These are phyloP conservation scores for Whitmania pigra DNA, from an alignment of 1,140 invertebrate genomes.

Conservation along the genomic window DNA sequence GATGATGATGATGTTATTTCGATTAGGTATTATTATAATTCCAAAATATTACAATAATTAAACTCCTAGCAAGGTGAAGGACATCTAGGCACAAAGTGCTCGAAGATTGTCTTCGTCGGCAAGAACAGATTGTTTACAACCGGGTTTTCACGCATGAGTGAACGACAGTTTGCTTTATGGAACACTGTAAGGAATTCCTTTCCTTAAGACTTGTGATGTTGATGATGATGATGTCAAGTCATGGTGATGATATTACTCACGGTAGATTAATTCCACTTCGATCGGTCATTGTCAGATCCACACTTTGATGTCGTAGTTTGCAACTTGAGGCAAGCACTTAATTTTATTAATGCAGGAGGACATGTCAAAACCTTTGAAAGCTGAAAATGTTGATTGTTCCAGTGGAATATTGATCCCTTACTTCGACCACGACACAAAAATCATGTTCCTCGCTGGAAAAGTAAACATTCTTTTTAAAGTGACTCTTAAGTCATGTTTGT, in stretches of 20 bases:
- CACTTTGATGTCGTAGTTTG: too few species aligned
- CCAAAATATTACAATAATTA: background rate
- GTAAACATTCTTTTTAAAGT: constrained; percentile 42
- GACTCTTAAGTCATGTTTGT: background rate
- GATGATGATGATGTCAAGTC: too few species aligned
- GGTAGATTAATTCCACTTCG: too few species aligned
- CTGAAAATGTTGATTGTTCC: constrained; percentile 75
- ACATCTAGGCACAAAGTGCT: constrained; percentile 76
- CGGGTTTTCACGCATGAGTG: constrained; percentile 76
- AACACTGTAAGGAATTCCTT: constrained; percentile 48
- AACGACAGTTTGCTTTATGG: constrained; percentile 78
- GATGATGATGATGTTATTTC: background rate
- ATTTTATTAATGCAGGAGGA: constrained; percentile 47
- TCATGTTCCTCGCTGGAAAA: constrained; percentile 90
- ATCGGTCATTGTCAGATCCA: too few species aligned
- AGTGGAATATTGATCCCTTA: constrained; percentile 83
- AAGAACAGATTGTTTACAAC: constrained; percentile 66
- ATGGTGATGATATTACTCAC: too few species aligned
- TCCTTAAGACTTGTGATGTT: background rate
- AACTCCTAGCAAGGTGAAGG: constrained; percentile 59
- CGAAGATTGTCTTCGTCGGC: constrained; percentile 75
- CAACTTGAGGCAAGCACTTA: too few species aligned
- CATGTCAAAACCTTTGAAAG: constrained; percentile 57
- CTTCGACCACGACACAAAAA: constrained; percentile 79
- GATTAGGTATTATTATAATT: background rate